These are phyloP conservation scores for Eristalinus aeneus DNA, from an alignment of 2,888 invertebrate species.

Conservation along the genomic window DNA sequence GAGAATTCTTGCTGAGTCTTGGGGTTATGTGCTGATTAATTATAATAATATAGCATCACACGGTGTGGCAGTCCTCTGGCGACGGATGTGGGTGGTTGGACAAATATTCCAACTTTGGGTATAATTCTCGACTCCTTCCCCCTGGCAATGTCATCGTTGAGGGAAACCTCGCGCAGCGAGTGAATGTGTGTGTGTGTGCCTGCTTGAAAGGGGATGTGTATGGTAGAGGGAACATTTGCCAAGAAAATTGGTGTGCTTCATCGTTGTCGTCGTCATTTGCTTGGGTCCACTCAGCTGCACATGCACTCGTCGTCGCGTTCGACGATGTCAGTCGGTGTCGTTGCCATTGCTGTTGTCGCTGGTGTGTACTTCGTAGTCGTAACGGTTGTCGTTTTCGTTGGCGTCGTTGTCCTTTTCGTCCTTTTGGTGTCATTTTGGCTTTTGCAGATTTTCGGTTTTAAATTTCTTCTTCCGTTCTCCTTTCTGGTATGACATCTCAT, in stretches of 20 bases:
- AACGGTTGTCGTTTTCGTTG: constrained; percentile 15
- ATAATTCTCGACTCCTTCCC: constrained; percentile 28
- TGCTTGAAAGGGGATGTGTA: not conserved
- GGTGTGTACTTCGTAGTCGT: constrained; percentile 4
- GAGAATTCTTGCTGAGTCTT: constrained; percentile 7
- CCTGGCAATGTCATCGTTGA: constrained; percentile 20
- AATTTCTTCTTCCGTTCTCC: constrained; percentile 67
- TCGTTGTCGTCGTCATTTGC: constrained; percentile 57
- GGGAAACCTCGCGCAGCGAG: constrained; percentile 10
- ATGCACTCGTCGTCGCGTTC: constrained; percentile 30
- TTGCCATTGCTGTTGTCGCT: not conserved
- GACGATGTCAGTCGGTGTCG: not conserved
- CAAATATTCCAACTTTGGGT: constrained; percentile 48
- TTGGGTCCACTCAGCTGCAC: constrained; percentile 64
- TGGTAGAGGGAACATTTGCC: constrained; percentile 54
- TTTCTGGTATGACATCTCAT: constrained; percentile 69
- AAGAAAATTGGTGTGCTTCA: constrained; percentile 64
- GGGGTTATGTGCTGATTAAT: constrained; percentile 67
- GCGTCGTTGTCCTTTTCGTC: constrained; percentile 32
- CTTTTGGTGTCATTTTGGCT: constrained; percentile 65
- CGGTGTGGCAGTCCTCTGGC: constrained; percentile 22
- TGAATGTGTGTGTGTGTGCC: constrained; percentile 13
- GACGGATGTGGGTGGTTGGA: constrained; percentile 17
- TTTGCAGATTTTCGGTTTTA: constrained; percentile 68
- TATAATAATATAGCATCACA: constrained; percentile 66